Percentiles rank a stretch among this genome's conserved stretches.
Conservation (phyloP, 2,113 vertebrate species). For the Cephalopholis sonnerati region DNA sequence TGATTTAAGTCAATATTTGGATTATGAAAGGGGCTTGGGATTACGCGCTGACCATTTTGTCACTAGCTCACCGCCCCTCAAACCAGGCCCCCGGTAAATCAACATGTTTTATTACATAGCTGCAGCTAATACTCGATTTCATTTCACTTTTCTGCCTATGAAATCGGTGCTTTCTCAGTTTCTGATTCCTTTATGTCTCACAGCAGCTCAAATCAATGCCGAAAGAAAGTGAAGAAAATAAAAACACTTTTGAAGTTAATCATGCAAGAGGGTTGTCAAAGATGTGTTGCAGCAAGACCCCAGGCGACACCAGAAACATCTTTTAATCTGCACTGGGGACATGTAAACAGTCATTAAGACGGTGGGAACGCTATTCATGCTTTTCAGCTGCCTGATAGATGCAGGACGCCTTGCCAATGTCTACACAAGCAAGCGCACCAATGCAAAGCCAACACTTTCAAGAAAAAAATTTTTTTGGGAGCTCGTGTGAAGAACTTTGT, state of each 20-base stretch:
- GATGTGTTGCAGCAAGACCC: slow-evolving; percentile 64
- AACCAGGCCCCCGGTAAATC: neutral
- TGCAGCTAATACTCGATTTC: neutral
- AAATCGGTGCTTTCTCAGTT: neutral
- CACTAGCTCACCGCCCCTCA: slow-evolving; percentile 2
- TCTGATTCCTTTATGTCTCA: slow-evolving; percentile 41
- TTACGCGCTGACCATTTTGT: slow-evolving; percentile 29
- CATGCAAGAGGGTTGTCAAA: slow-evolving; percentile 58
- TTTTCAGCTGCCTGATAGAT: slow-evolving; percentile 72
- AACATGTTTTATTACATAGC: neutral
- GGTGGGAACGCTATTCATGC: slow-evolving; percentile 67
- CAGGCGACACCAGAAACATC: slow-evolving; percentile 69
- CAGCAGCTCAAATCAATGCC: slow-evolving; percentile 1
- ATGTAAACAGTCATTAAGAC: slow-evolving; percentile 81
- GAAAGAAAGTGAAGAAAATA: slow-evolving; percentile 13
- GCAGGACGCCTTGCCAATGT: slow-evolving; percentile 66
- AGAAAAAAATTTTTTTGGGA: slow-evolving; percentile 32
- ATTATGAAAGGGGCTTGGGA: slow-evolving; percentile 21
- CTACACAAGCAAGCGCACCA: slow-evolving; percentile 66
- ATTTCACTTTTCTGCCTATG: neutral
- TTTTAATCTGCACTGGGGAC: slow-evolving; percentile 70
- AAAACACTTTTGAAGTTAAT: slow-evolving; percentile 63
- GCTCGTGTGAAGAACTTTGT: slow-evolving; percentile 64
- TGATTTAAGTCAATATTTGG: slow-evolving; percentile 62
- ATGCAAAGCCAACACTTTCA: slow-evolving; percentile 63